These are phyloP conservation scores for Cenopis cana DNA, from an alignment of 2,888 invertebrate genomes.

Conservation along the genomic window DNA sequence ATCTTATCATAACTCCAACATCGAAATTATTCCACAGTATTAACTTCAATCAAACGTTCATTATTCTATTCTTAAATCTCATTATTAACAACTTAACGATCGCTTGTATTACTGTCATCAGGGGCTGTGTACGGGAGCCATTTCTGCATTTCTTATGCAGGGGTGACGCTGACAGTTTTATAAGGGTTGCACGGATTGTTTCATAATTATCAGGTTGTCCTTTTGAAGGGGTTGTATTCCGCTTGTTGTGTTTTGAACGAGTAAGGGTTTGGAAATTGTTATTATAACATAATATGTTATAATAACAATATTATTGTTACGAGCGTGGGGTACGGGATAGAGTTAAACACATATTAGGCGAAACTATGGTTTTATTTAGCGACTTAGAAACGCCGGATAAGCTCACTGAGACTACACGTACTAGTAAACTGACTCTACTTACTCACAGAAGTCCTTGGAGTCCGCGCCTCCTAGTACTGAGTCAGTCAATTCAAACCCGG, in stretches of 20 bases:
- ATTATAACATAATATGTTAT: conserved; percentile 28
- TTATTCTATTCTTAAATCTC: conserved; percentile 19
- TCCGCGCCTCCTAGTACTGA: too few relatives aligned
- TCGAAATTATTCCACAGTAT: background rate
- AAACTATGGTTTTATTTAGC: too few relatives aligned
- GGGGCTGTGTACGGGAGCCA: conserved; percentile 23
- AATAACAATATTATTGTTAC: too few relatives aligned
- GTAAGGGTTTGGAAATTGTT: conserved; percentile 19
- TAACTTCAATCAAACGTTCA: conserved; percentile 10
- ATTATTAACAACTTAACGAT: conserved; percentile 37
- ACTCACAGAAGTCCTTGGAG: too few relatives aligned
- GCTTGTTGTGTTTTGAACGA: conserved; percentile 25
- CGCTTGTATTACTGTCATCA: conserved; percentile 31
- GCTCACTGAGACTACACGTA: too few relatives aligned
- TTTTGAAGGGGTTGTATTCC: conserved; percentile 39
- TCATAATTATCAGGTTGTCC: conserved; percentile 46
- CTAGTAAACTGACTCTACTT: too few relatives aligned
- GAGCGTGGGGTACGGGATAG: too few relatives aligned
- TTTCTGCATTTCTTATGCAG: conserved; percentile 40
- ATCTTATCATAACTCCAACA: too few relatives aligned
- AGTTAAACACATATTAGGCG: too few relatives aligned
- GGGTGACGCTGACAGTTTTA: conserved; percentile 33
- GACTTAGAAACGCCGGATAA: too few relatives aligned
- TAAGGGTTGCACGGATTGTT: conserved; percentile 39
- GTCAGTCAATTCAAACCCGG: too few relatives aligned